Evolutionary conservation across 2,797 vertebrate genomes (phyloP).

Genomic region (Momotus momota): DNA sequence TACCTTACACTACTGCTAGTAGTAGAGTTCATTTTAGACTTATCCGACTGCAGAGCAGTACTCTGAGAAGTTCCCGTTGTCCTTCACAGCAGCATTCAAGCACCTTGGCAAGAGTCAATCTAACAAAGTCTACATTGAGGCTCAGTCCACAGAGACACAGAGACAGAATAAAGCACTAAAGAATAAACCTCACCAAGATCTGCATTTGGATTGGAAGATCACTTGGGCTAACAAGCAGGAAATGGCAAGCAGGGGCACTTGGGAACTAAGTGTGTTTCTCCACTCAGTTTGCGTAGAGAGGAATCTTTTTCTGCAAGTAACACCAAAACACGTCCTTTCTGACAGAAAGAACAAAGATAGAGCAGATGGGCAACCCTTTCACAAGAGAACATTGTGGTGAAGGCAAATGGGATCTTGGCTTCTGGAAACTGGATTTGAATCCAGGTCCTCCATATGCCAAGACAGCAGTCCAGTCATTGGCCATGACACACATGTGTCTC

Average conservation of each 20-base stretch:
- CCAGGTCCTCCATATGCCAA: background rate
- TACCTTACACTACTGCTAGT: background rate
- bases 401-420: background rate
- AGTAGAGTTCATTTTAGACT: background rate
- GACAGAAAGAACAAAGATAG: background rate
- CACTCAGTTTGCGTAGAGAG: background rate
- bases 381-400: background rate
- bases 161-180: background rate
- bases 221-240: background rate
- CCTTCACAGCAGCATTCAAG: background rate
- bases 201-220: background rate
- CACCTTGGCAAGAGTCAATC: background rate
- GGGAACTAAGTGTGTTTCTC: background rate
- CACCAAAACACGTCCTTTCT: background rate
- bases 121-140: background rate
- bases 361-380: background rate
- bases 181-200: background rate
- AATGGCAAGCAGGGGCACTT: background rate
- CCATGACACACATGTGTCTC: background rate
- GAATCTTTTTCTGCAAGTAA: background rate
- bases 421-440: background rate
- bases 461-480: rapidly evolving
- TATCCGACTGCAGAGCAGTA: background rate
- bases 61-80: background rate
- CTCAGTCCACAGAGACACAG: background rate